Percentiles rank a stretch among this genome's conserved stretches.
Conservation (phyloP, 2,113 vertebrate genomes). For the Danio rerio region GRCz12tu NC_133196.1:19176501-19177000, state of each 20-base stretch:
- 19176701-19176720: slow-evolving; percentile 40
- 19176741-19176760: slow-evolving; percentile 8
- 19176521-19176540: background rate
- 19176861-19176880: background rate
- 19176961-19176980: slow-evolving; percentile 5
- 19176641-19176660: slow-evolving; percentile 22
- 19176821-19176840: background rate
- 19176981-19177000: background rate
- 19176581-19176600: background rate
- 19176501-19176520: background rate
- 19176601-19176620: slow-evolving; percentile 27
- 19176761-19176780: slow-evolving; percentile 13
- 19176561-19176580: background rate
- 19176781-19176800: background rate
- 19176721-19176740: slow-evolving; percentile 2
- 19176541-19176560: background rate
- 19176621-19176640: slow-evolving; percentile 8
- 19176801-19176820: background rate
- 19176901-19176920: slow-evolving; percentile 30
- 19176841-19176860: background rate
- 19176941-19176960: slow-evolving; percentile 24
- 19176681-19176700: slow-evolving; percentile 1
- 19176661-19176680: background rate
- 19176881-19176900: slow-evolving; percentile 33
- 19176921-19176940: slow-evolving; percentile 17